Percentiles rank a stretch among this genome's conserved stretches.
Conservation (phyloP, 2,113 vertebrate species). For the Nothocercus nigrocapillus region DNA sequence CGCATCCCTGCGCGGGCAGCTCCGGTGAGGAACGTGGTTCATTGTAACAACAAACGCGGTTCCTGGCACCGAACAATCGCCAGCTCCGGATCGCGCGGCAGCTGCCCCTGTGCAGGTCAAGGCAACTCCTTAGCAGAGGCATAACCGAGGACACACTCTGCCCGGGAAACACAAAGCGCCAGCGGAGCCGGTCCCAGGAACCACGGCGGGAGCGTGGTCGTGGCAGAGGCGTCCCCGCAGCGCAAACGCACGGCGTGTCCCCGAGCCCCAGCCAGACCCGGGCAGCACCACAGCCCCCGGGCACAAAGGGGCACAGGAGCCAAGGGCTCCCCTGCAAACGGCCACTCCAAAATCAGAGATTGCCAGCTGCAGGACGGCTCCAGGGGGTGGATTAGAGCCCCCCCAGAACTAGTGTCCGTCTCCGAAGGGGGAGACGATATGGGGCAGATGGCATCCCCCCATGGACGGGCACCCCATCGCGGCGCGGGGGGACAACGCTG, state of each 20-base stretch:
- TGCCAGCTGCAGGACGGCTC: background rate
- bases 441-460: no score
- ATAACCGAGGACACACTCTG: background rate
- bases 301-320: background rate
- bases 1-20: background rate
- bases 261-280: background rate
- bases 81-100: background rate
- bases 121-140: background rate
- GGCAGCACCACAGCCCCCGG: fast-evolving
- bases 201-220: background rate
- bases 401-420: no score
- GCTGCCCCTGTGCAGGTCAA: background rate
- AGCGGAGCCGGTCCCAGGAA: background rate
- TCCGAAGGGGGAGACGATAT: background rate
- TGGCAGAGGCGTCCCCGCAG: fast-evolving
- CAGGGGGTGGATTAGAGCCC: no score
- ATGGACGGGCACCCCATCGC: no score
- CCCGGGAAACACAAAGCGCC: background rate
- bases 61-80: background rate
- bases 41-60: background rate
- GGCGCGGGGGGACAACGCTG: no score
- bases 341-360: background rate
- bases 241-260: background rate
- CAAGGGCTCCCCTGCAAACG: background rate
- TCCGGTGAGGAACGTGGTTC: constrained; percentile 10